These are phyloP conservation scores for Drosophila yakuba DNA, from an alignment of 1,140 invertebrate genomes.

Conservation along the genomic window DNA sequence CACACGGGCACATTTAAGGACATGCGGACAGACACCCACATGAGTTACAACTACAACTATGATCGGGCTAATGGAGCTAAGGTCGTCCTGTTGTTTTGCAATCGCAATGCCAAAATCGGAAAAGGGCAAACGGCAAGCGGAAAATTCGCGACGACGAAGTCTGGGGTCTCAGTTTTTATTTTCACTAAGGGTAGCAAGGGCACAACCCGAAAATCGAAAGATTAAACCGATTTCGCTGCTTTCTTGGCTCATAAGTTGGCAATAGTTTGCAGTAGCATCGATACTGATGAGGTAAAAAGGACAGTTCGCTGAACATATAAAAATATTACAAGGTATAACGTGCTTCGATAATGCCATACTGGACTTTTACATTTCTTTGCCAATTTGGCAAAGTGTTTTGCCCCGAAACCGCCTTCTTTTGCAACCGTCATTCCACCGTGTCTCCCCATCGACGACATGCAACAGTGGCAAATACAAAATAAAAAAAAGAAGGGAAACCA, in stretches of 20 bases:
- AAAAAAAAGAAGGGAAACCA: background rate
- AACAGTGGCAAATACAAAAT: slow-evolving; percentile 19
- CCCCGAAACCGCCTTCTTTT: slow-evolving; percentile 25
- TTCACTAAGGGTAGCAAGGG: slow-evolving; percentile 22
- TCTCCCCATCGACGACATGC: slow-evolving; percentile 49
- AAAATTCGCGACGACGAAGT: slow-evolving; percentile 40
- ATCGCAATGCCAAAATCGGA: slow-evolving; percentile 31
- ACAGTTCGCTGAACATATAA: too few species aligned
- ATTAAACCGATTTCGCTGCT: background rate
- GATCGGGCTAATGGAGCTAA: slow-evolving; percentile 38
- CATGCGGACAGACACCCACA: slow-evolving; percentile 17
- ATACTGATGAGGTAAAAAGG: background rate
- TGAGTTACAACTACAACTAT: slow-evolving; percentile 42
- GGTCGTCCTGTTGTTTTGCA: slow-evolving; percentile 20
- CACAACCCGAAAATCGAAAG: slow-evolving; percentile 1
- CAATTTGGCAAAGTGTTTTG: slow-evolving; percentile 80
- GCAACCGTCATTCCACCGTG: slow-evolving; percentile 10
- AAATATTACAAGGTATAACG: background rate
- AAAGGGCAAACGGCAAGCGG: slow-evolving; percentile 34
- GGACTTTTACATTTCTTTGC: slow-evolving; percentile 58
- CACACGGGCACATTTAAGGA: background rate
- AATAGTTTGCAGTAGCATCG: background rate
- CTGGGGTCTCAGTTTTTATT: slow-evolving; percentile 14
- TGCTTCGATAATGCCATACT: background rate
- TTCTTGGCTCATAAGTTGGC: background rate